Percentiles rank a stretch among this genome's conserved stretches.
These are phyloP conservation scores for Drosophila triauraria DNA, from an alignment of 1,140 invertebrate species.

Conservation along the genomic window DNA sequence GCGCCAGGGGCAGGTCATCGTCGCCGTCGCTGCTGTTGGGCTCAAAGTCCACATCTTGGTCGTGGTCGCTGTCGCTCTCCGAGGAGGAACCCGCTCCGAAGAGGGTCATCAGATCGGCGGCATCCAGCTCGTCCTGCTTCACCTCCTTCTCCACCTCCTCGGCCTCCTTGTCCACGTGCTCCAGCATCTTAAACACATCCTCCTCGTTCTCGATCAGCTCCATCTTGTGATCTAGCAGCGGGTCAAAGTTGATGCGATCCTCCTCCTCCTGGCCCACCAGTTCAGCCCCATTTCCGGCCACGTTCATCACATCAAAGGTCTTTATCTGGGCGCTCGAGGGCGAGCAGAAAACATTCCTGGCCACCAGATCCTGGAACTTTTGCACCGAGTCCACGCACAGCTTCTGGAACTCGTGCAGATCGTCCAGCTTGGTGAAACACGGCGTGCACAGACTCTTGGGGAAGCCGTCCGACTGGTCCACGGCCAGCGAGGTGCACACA, in stretches of 20 bases:
- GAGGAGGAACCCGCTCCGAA: conserved; percentile 40
- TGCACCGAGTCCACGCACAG: conserved; percentile 74
- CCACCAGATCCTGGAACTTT: conserved; percentile 71
- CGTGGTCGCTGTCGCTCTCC: conserved; percentile 45
- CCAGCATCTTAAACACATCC: conserved; percentile 82
- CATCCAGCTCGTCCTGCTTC: conserved; percentile 37
- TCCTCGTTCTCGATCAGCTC: conserved; percentile 80
- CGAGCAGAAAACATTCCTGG: conserved; percentile 56
- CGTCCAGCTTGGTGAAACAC: conserved; percentile 68
- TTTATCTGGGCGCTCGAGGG: conserved; percentile 37
- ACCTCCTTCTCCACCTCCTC: conserved; percentile 62
- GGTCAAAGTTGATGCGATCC: conserved; percentile 78
- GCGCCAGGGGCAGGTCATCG: conserved; percentile 72
- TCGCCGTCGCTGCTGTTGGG: conserved; percentile 67
- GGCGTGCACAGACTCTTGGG: conserved; percentile 70
- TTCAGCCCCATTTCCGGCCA: conserved; percentile 48
- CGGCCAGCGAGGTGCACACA: conserved; percentile 70
- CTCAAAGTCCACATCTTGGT: conserved; percentile 54
- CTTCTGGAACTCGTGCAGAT: conserved; percentile 78
- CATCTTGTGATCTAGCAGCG: conserved; percentile 78
- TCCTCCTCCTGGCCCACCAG: conserved; percentile 63
- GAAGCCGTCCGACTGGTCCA: conserved; percentile 76
- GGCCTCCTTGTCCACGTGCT: conserved; percentile 78
- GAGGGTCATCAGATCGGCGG: conserved; percentile 32
- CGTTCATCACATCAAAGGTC: conserved; percentile 62